These are phyloP conservation scores for Prosopocoilus inquinatus DNA, from an alignment of 2,888 invertebrate species.

Conservation along the genomic window DNA sequence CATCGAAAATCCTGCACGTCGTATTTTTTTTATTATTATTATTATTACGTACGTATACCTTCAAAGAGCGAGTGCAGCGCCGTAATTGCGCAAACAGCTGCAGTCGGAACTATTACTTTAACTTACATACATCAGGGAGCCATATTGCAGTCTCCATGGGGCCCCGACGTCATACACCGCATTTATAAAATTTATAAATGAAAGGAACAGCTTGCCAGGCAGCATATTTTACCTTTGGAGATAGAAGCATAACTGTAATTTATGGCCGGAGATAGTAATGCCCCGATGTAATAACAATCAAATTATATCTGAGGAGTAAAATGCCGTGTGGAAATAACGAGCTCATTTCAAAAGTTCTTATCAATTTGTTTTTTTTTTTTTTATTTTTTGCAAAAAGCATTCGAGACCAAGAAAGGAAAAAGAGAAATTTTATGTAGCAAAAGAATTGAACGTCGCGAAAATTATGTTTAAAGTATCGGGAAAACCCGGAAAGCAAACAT, in stretches of 20 bases:
- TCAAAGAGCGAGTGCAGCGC: conserved; percentile 3
- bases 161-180: background rate
- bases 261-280: background rate
- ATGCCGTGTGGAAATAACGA: no score
- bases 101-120: conserved; percentile 13
- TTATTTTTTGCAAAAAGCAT: no score
- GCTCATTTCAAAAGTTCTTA: no score
- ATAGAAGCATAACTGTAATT: background rate
- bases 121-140: conserved; percentile 4
- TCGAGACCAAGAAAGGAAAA: no score
- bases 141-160: conserved; percentile 1
- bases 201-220: background rate
- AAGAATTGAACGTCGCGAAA: no score
- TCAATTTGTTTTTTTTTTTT: no score
- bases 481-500: no score
- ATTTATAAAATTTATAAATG: conserved; percentile 1
- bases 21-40: background rate
- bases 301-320: no score
- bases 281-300: no score
- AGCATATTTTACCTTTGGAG: background rate
- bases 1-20: conserved; percentile 2
- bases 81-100: conserved; percentile 13
- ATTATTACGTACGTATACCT: background rate
- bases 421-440: no score
- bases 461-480: no score